Base-by-base conservation (phyloP, 2,797 vertebrate species). In the Falco novaeseelandiae region DNA sequence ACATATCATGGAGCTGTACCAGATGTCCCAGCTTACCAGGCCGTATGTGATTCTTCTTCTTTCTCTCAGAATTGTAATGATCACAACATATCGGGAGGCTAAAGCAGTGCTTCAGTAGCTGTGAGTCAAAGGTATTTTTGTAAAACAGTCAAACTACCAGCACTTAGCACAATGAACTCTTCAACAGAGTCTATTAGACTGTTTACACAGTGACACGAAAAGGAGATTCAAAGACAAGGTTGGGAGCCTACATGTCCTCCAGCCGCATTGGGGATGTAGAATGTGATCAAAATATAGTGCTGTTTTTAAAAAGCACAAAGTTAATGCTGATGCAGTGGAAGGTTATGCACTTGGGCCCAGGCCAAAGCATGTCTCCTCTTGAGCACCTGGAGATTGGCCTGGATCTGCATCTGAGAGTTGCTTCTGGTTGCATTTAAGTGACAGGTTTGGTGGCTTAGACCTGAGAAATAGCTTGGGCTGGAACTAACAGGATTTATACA, bases 1-100 rank as follows among this genome's bases (percentile, higher is more conserved):
- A 25, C 0, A 0, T 40, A 4, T 11, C 25, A 25, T 0, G 0
- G 42, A 25, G 27, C 1, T 0, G 74, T 30, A 3, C 36, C 36
- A 25, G 21, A 22, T 52, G 8, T 52, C 27, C 58, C 58, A 55
- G 26, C 36, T 67, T 20, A 14, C 34, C 29, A 14, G 51, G 10
- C 29, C 62, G 15, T 5, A 15, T 9, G 55, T 46, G 42, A 36
- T 54, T 73, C 58, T 92, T 38, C 30, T 57, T 9, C 36, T 69
- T 69, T 58, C 15, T 73, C 42, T 61, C 72, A 20, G 14, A 66
- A 49, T 18, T 55, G 29, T n/a, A 58, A 51, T 2, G 3, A 51
- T 19, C 52, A 10, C 2, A 2, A 10, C 3, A 2, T 30, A 19
- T 11, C n/a, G 10, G 27, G 40, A 78, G 22, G 27, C 34, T 55